phyloP scores from a whole-genome alignment of 2,888 invertebrate genomes.

The Tribolium freemani region DNA sequence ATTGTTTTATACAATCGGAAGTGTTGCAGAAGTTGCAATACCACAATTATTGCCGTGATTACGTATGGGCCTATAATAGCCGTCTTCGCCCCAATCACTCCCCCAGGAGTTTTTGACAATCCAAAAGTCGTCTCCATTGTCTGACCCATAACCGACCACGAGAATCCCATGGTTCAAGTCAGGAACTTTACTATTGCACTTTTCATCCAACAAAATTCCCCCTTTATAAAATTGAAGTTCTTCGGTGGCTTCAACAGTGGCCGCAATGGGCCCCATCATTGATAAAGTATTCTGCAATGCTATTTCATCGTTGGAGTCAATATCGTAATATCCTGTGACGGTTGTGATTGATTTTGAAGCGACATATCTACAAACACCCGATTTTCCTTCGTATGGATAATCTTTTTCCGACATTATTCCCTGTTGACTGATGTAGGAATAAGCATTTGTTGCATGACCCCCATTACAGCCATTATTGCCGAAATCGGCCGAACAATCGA shows the following conservation, averaged over 20 bases:
- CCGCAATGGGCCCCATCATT: constrained; percentile 79
- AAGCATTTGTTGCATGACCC: constrained; percentile 87
- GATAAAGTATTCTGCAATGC: constrained; percentile 83
- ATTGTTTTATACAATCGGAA: background rate
- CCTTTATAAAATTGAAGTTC: constrained; percentile 88
- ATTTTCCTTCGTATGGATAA: constrained; percentile 88
- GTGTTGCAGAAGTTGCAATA: constrained; percentile 74
- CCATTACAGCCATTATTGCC: constrained; percentile 94
- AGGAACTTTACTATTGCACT: constrained; percentile 78
- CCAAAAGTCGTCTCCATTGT: constrained; percentile 85
- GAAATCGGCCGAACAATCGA: constrained; percentile 87
- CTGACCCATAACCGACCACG: constrained; percentile 86
- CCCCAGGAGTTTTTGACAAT: constrained; percentile 92
- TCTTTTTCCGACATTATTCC: constrained; percentile 91
- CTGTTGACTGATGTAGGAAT: constrained; percentile 85
- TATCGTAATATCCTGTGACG: constrained; percentile 84
- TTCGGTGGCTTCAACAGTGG: constrained; percentile 90
- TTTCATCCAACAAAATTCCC: constrained; percentile 85
- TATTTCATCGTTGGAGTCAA: constrained; percentile 78
- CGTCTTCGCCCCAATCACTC: constrained; percentile 83
- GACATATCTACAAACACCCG: constrained; percentile 81
- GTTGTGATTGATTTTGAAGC: constrained; percentile 80
- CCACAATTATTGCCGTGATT: constrained; percentile 90
- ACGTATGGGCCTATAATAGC: constrained; percentile 91
- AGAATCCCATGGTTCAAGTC: constrained; percentile 85